Evolutionary conservation across 1,140 invertebrate species (phyloP).

Genomic region (Cecropterus lyciades): DNA sequence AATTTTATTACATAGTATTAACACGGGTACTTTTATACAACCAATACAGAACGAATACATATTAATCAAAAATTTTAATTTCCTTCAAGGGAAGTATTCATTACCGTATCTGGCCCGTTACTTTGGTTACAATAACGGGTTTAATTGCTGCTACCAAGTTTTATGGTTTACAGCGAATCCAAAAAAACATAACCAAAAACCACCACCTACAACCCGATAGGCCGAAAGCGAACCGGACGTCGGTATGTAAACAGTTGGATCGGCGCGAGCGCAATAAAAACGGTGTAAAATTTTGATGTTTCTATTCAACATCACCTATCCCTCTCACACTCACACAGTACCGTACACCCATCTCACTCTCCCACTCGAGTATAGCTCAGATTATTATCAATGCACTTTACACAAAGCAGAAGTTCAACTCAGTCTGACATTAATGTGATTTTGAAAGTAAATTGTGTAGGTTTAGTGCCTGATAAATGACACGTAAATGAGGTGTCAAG

Average conservation of each 20-base stretch:
- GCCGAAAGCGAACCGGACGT: constrained; percentile 66
- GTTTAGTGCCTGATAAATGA: constrained; percentile 75
- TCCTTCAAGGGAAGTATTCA: neutral
- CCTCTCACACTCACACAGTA: constrained; percentile 37
- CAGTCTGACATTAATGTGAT: constrained; percentile 78
- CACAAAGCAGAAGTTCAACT: constrained; percentile 80
- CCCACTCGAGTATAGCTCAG: constrained; percentile 66
- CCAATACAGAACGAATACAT: no score
- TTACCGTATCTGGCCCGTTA: neutral
- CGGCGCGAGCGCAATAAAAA: constrained; percentile 77
- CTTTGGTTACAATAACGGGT: neutral
- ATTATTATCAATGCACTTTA: constrained; percentile 84
- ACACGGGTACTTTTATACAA: no score
- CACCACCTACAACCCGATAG: constrained; percentile 45
- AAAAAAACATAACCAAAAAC: constrained; percentile 39
- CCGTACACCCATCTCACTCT: constrained; percentile 49
- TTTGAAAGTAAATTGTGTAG: constrained; percentile 81
- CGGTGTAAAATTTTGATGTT: constrained; percentile 84
- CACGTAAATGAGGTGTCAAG: constrained; percentile 73
- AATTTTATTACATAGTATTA: no score
- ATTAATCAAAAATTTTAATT: no score
- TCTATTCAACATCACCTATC: constrained; percentile 69
- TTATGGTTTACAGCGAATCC: constrained; percentile 22
- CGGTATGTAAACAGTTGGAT: constrained; percentile 67
- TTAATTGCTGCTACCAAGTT: constrained; percentile 13